Conservation (phyloP, 1,140 invertebrate species). For the Pseudomyrmex concolor region DNA sequence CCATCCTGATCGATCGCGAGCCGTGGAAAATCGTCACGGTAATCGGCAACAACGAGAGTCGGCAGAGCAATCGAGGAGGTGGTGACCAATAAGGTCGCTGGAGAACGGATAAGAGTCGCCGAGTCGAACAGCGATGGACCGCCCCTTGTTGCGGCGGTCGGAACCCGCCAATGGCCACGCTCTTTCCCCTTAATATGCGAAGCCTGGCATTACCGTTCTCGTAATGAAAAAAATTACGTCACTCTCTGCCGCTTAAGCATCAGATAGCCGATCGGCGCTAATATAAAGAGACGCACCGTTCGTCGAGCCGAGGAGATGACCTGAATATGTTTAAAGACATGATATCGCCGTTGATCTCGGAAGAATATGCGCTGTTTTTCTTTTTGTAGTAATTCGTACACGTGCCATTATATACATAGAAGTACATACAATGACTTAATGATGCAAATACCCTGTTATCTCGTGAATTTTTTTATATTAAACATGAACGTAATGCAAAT, state of each 20-base stretch:
- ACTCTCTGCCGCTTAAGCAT: slow-evolving; percentile 31
- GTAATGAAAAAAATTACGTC: slow-evolving; percentile 62
- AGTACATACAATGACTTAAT: background rate
- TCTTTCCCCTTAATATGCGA: slow-evolving; percentile 76
- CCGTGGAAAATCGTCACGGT: slow-evolving; percentile 44
- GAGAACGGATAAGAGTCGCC: slow-evolving; percentile 72
- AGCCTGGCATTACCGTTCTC: slow-evolving; percentile 55
- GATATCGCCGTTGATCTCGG: slow-evolving; percentile 15
- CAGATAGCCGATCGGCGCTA: slow-evolving; percentile 35
- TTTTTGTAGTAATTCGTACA: slow-evolving; percentile 4
- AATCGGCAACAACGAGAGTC: slow-evolving; percentile 34
- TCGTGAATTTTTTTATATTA: background rate
- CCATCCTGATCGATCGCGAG: slow-evolving; percentile 23
- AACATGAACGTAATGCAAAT: background rate
- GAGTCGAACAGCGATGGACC: slow-evolving; percentile 72
- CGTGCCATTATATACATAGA: background rate
- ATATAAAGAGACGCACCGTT: slow-evolving; percentile 10
- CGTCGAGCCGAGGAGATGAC: background rate
- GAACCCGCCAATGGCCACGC: slow-evolving; percentile 71
- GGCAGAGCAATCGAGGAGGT: slow-evolving; percentile 70
- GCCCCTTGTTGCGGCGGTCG: slow-evolving; percentile 68
- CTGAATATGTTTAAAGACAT: slow-evolving; percentile 27
- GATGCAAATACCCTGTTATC: background rate
- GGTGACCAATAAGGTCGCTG: slow-evolving; percentile 76
- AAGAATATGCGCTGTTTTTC: background rate